These are phyloP conservation scores for Intellagama lesueurii DNA, from an alignment of 2,797 vertebrate species.

Conservation along the genomic window DNA sequence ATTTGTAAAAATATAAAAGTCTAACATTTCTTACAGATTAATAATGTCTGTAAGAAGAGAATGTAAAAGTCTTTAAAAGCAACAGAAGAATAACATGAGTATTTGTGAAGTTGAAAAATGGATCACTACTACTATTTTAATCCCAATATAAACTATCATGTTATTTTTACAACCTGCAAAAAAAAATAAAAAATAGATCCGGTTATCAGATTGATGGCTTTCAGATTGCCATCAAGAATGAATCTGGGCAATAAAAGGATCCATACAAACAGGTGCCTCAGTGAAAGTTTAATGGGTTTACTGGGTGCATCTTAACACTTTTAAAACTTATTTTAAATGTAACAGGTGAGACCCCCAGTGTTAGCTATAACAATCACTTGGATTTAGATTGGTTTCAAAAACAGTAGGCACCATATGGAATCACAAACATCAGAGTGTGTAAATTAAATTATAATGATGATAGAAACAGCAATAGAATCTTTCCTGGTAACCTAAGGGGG, in stretches of 20 bases:
- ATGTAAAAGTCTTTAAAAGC: neutral
- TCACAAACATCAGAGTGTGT: neutral
- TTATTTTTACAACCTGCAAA: too few species aligned
- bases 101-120: neutral
- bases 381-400: conserved; percentile 7
- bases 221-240: too few species aligned
- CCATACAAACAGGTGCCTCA: neutral
- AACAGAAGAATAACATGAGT: neutral
- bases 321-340: neutral
- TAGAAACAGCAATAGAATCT: neutral
- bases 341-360: neutral
- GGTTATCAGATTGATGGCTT: too few species aligned
- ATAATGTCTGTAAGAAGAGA: neutral
- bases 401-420: neutral
- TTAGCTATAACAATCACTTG: neutral
- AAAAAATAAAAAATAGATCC: too few species aligned
- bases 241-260: neutral
- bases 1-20: neutral
- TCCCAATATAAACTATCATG: neutral
- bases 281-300: neutral
- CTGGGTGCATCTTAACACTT: neutral
- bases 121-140: neutral
- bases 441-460: conserved; percentile 2
- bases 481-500: neutral
- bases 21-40: neutral